Evolutionary conservation across 1,140 invertebrate species (phyloP).

Genomic region (Caenorhabditis latens): DNA sequence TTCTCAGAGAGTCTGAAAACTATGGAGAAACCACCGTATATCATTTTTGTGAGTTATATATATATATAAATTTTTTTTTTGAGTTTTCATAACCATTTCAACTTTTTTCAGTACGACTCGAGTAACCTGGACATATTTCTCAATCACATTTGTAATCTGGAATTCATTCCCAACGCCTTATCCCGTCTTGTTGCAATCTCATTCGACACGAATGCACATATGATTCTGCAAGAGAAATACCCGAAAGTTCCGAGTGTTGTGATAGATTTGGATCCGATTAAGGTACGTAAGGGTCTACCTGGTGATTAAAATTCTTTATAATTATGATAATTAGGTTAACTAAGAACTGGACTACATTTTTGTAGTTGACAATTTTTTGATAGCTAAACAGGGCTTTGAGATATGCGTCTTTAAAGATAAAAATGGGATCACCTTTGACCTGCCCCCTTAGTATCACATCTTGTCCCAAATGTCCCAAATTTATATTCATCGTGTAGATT

Average conservation of each 20-base stretch:
- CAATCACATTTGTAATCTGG: conserved; percentile 52
- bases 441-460: no score
- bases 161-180: conserved; percentile 5
- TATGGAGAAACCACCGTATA: conserved; percentile 51
- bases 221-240: conserved; percentile 32
- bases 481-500: no score
- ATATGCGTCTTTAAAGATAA: no score
- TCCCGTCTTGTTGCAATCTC: conserved; percentile 43
- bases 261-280: conserved; percentile 40
- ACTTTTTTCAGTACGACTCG: conserved; percentile 44
- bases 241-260: conserved; percentile 47
- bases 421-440: no score
- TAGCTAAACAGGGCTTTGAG: no score
- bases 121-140: conserved; percentile 36
- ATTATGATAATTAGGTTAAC: no score
- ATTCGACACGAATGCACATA: conserved; percentile 35
- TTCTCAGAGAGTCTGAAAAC: conserved; percentile 27
- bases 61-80: background rate
- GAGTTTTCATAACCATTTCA: background rate
- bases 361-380: no score
- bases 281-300: background rate
- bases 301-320: no score
- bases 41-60: conserved; percentile 52
- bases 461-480: no score
- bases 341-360: no score